These are phyloP conservation scores for Gymnorhina tibicen DNA, from an alignment of 2,113 vertebrate genomes.

Conservation along the genomic window DNA sequence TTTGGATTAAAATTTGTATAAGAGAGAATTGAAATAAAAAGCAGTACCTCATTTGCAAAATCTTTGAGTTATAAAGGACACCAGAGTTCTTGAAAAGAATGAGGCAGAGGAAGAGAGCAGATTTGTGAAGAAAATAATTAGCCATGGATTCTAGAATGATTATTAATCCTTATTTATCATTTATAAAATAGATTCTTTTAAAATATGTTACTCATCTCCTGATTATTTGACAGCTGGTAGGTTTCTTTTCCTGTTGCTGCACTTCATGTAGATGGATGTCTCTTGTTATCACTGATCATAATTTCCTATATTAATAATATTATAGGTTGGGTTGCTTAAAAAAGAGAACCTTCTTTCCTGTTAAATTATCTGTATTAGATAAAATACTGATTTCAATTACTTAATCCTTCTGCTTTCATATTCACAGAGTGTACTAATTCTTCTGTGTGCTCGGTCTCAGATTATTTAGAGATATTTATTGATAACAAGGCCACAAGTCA, in stretches of 20 bases:
- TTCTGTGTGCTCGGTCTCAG: background rate
- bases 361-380: background rate
- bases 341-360: background rate
- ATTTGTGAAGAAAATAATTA: background rate
- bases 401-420: background rate
- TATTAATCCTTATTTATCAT: background rate
- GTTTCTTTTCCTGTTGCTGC: background rate
- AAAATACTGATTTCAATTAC: background rate
- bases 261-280: background rate
- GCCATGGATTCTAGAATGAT: background rate
- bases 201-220: background rate
- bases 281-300: background rate
- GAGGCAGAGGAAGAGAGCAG: background rate
- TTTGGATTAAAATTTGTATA: background rate
- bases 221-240: background rate
- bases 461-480: background rate
- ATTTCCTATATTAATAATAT: fast-evolving
- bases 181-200: background rate
- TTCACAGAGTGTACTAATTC: background rate
- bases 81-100: background rate
- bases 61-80: background rate
- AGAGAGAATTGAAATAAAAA: background rate
- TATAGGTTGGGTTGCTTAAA: fast-evolving
- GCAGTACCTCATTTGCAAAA: background rate
- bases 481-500: background rate